Evolutionary conservation across 2,888 invertebrate genomes (phyloP), one percentile per base, ranked within the genome.

Genomic region (Melanophora roralis): DNA sequence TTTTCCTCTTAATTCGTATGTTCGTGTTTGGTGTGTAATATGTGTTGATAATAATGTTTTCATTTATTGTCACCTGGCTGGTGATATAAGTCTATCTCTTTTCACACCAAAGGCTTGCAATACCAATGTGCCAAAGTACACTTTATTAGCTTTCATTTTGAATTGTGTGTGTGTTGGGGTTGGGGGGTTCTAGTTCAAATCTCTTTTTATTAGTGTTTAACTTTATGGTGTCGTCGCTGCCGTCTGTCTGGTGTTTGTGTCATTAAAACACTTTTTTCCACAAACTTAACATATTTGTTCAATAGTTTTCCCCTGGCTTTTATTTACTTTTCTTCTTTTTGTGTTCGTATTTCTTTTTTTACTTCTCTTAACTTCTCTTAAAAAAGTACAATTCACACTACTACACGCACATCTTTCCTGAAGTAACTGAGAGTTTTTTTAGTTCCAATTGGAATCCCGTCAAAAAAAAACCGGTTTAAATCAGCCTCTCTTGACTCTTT

Each of bases 391-490:
- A 64, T 40, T 27, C 36, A 38, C 64, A 38, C 76, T 34, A 65
- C 67, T 38, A 27, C 32, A 21, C 51, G 59, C 57, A 47, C 23
- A 43, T 27, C n/a, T 38, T 32, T 16, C 16, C 14, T 9, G 34
- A 53, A 32, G 34, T 19, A 57, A 57, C 38, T 27, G 19, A 40
- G 57, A 65, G 11, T 49, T 60, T 78, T 69, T 79, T 73, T 82
- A 71, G 71, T 72, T 82, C 82, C 82, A 83, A 81, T 82, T 82
- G 82, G 80, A 82, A 80, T 60, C 69, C 45, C n/a, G n/a, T n/a
- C 68, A 64, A 71, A 21, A 6, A 27, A 60, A 73, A 80, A 80
- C 80, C 80, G 80, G 80, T 80, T 62, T 64, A 16, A 32, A 27
- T 49, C 21, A 64, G 14, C n/a, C 64, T 71, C 75, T 71, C 71